A percentile compares a stretch with the other conserved stretches of the same genome.
Conservation (phyloP, 2,113 vertebrate species). For the Colius striatus region DNA sequence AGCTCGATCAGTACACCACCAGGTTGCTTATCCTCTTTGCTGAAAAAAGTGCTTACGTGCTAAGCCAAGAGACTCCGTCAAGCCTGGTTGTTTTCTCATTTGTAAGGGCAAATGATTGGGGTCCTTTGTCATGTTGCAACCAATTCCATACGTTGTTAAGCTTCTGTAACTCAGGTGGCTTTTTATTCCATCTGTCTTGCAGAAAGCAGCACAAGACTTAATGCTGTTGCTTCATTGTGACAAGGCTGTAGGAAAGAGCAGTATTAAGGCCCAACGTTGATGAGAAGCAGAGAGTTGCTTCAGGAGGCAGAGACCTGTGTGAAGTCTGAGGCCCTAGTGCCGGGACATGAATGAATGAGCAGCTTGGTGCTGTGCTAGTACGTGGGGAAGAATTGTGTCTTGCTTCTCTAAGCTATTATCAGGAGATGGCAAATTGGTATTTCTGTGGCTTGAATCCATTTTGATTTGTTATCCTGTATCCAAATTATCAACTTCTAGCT, state of each 20-base stretch:
- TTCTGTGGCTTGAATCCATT: not conserved
- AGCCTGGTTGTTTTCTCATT: not conserved
- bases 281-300: not conserved
- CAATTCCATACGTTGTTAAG: not conserved
- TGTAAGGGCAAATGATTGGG: not conserved
- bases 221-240: not conserved
- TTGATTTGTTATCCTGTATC: not conserved
- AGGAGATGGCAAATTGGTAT: not conserved
- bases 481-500: not conserved
- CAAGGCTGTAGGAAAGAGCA: not conserved
- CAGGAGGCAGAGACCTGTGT: not conserved
- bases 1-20: fast-evolving
- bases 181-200: not conserved
- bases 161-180: not conserved
- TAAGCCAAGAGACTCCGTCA: not conserved
- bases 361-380: not conserved
- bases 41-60: fast-evolving
- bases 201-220: not conserved
- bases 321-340: not conserved
- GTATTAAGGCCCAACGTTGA: fast-evolving
- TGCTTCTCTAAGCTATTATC: not conserved
- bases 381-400: not conserved
- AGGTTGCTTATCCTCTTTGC: fast-evolving
- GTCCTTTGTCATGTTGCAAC: not conserved
- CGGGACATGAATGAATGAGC: not conserved